These are phyloP conservation scores for Paramuricea clavata DNA, from an alignment of 92 coral and sea anemone species.

Conservation along the genomic window DNA sequence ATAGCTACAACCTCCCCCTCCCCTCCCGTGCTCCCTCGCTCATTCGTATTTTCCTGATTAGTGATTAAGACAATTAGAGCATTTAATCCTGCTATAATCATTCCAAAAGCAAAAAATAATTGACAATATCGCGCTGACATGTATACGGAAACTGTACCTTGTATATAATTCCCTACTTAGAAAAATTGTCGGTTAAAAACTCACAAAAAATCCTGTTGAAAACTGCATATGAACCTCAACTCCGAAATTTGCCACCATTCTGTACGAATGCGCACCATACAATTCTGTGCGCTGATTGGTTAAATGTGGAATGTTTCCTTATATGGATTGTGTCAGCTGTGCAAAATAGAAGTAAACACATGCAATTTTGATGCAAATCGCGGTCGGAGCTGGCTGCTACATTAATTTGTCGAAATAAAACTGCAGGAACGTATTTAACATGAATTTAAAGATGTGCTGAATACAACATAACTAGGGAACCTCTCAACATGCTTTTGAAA, in stretches of 20 bases:
- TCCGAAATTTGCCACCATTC: not conserved
- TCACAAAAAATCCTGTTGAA: not conserved
- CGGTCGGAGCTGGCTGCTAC: not conserved
- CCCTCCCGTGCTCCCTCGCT: too few relatives aligned
- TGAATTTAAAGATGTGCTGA: slow-evolving; percentile 13
- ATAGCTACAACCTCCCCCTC: too few relatives aligned
- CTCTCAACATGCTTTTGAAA: not conserved
- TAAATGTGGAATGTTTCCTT: not conserved
- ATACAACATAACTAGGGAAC: not conserved
- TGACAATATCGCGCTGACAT: not conserved
- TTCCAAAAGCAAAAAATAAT: not conserved
- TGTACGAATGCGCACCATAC: too few relatives aligned
- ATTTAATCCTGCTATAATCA: not conserved
- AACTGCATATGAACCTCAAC: too few relatives aligned
- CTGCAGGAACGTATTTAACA: not conserved
- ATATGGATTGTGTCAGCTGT: slow-evolving; percentile 27
- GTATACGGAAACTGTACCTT: not conserved
- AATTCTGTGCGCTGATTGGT: slow-evolving; percentile 17
- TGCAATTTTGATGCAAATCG: not conserved
- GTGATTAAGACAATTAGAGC: too few relatives aligned
- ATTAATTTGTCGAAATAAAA: not conserved
- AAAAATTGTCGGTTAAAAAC: not conserved
- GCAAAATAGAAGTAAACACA: not conserved
- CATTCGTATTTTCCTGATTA: too few relatives aligned
- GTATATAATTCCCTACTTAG: not conserved